Evolutionary conservation across 64 coral and sea anemone species (phyloP).

Genomic region (Stylophora pistillata): DNA sequence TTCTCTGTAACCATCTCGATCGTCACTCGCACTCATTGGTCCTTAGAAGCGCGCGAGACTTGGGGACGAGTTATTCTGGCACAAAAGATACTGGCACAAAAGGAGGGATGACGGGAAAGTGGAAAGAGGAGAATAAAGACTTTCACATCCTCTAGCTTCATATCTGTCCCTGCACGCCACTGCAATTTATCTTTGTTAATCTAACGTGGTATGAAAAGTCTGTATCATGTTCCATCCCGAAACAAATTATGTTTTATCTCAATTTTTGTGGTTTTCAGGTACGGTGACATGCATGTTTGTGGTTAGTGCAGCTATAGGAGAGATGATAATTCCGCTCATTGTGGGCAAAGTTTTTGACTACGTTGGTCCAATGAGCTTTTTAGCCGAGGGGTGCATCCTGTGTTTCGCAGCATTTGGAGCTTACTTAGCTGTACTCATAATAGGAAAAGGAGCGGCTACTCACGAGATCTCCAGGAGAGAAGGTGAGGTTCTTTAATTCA

Average conservation of each 20-base stretch:
- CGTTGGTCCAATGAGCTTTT: constrained; percentile 71
- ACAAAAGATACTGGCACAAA: too few species aligned
- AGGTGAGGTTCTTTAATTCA: too few species aligned
- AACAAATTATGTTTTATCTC: not conserved
- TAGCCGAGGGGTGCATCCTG: constrained; percentile 73
- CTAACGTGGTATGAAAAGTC: too few species aligned
- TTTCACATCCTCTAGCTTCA: too few species aligned
- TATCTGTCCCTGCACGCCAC: too few species aligned
- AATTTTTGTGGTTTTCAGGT: constrained; percentile 40
- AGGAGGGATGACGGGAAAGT: too few species aligned
- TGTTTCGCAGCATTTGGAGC: constrained; percentile 81
- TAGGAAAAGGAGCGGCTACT: constrained; percentile 63
- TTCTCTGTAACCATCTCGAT: not conserved
- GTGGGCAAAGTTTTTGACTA: constrained; percentile 91
- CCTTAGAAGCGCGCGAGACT: not conserved
- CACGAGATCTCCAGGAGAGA: constrained; percentile 1
- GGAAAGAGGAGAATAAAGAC: too few species aligned
- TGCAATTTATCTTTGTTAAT: too few species aligned
- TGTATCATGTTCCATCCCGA: too few species aligned
- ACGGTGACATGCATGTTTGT: constrained; percentile 93
- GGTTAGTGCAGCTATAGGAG: constrained; percentile 87
- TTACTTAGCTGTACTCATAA: constrained; percentile 76
- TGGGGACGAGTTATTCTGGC: too few species aligned
- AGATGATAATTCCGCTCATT: constrained; percentile 89
- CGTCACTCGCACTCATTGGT: too few species aligned